These are phyloP conservation scores for Equus przewalskii DNA, from an alignment of 2,113 vertebrate genomes.

Conservation along the genomic window DNA sequence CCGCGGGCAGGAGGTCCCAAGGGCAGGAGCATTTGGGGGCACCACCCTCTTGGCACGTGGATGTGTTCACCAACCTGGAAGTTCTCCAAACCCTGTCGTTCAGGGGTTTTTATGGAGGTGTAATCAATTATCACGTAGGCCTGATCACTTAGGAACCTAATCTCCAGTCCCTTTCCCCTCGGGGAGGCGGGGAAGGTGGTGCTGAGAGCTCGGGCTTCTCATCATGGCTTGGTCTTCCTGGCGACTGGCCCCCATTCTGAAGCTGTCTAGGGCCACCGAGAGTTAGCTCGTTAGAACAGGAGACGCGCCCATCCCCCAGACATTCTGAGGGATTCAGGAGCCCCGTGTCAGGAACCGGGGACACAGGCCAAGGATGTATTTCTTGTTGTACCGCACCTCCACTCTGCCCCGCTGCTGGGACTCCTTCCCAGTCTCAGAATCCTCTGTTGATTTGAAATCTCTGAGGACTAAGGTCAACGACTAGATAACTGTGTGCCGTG, in stretches of 20 bases:
- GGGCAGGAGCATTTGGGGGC: rapidly evolving
- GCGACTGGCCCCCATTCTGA: neutral
- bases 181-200: neutral
- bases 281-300: neutral
- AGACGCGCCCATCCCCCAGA: neutral
- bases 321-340: neutral
- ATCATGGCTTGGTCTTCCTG: neutral
- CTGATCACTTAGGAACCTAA: too few relatives aligned
- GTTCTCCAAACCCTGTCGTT: neutral
- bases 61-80: neutral
- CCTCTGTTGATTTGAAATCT: too few relatives aligned
- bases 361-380: neutral
- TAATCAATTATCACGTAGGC: neutral
- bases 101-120: neutral
- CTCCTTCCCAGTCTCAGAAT: neutral
- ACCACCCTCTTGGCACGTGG: too few relatives aligned
- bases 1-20: too few relatives aligned
- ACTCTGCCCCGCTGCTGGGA: rapidly evolving
- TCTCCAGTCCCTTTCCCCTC: neutral
- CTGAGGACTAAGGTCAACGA: neutral
- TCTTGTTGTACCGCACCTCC: neutral
- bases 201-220: neutral
- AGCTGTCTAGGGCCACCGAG: neutral
- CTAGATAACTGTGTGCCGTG: rapidly evolving
- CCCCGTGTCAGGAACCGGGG: neutral